Evolutionary conservation across 1,140 invertebrate species (phyloP).

Genomic region (Scaptomyza montana): DNA sequence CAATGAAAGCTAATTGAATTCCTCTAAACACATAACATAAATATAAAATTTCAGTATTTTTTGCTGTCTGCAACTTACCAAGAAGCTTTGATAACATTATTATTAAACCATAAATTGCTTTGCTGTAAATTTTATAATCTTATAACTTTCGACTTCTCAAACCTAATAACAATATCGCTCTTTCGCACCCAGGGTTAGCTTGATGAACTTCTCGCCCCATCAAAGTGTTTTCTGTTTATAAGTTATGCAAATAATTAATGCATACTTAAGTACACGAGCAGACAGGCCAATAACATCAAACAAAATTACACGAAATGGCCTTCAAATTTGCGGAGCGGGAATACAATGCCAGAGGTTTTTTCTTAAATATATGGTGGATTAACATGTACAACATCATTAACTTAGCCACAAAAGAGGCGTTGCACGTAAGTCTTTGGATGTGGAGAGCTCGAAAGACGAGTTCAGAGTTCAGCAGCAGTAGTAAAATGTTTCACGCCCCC

Average conservation of each 20-base stretch:
- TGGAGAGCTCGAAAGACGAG: not conserved
- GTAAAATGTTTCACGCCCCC: conserved; percentile 47
- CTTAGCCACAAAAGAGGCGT: conserved; percentile 6
- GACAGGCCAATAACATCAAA: conserved; percentile 35
- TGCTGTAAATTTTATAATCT: not conserved
- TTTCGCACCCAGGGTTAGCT: not conserved
- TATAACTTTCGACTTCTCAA: not conserved
- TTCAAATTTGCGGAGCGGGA: not conserved
- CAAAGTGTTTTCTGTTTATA: not conserved
- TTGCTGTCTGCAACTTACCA: too few relatives aligned
- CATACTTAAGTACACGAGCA: conserved; percentile 17
- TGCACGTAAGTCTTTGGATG: not conserved
- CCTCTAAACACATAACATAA: too few relatives aligned
- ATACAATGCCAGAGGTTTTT: conserved; percentile 4
- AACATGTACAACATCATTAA: conserved; percentile 37
- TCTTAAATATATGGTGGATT: conserved; percentile 18
- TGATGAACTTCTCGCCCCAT: not conserved
- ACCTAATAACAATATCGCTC: not conserved
- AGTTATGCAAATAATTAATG: conserved; percentile 51
- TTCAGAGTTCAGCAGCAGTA: conserved; percentile 38
- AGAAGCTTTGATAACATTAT: too few relatives aligned
- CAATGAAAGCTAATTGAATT: too few relatives aligned
- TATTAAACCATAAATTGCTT: not conserved
- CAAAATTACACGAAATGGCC: conserved; percentile 41
- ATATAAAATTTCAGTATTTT: too few relatives aligned